These are phyloP conservation scores for Florisuga fusca DNA, from an alignment of 2,797 vertebrate genomes.

Conservation along the genomic window DNA sequence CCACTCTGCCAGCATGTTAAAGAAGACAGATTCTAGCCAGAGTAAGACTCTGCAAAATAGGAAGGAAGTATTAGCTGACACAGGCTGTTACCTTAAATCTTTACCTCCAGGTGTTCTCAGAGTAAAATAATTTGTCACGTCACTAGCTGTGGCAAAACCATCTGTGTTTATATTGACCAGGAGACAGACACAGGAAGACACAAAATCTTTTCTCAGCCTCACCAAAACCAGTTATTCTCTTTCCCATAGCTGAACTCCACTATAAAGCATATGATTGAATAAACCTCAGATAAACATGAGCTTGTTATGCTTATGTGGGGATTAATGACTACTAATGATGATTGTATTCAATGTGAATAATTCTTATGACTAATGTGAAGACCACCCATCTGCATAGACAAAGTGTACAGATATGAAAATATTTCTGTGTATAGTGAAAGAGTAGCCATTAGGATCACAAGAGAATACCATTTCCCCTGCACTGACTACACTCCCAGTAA, in stretches of 20 bases:
- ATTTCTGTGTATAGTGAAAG: neutral
- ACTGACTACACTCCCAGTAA: neutral
- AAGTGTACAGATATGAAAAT: conserved; percentile 42
- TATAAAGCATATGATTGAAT: conserved; percentile 14
- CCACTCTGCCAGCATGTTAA: neutral
- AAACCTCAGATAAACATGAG: conserved; percentile 34
- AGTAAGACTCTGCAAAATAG: neutral
- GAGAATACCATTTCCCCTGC: neutral
- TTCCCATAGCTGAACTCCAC: conserved; percentile 7
- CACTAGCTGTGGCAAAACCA: neutral
- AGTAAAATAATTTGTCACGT: neutral
- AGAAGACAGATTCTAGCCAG: conserved; percentile 1
- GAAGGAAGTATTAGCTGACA: neutral
- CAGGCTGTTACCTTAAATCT: neutral
- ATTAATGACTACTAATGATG: conserved; percentile 31
- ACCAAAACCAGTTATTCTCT: conserved; percentile 6
- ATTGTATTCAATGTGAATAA: too few relatives aligned
- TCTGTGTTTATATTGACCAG: neutral
- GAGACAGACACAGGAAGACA: neutral
- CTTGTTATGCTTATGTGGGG: conserved; percentile 51
- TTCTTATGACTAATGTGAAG: conserved; percentile 25
- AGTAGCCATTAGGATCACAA: neutral
- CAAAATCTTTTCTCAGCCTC: neutral
- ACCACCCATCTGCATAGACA: conserved; percentile 55
- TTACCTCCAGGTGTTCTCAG: neutral